These are phyloP conservation scores for Cryptoblepharus egeriae DNA, from an alignment of 2,797 vertebrate genomes.

Conservation along the genomic window DNA sequence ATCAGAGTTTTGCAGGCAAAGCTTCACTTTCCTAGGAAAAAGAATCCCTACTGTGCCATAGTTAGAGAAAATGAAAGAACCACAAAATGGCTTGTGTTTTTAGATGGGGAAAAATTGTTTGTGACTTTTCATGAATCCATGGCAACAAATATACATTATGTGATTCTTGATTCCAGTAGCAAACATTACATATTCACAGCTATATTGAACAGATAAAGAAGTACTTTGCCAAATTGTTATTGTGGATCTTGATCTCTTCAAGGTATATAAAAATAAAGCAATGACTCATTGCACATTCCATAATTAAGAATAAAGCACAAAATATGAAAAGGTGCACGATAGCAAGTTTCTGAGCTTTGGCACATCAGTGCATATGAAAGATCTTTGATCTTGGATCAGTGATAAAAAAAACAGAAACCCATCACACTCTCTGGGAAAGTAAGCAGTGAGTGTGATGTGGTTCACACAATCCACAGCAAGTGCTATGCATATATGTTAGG, in stretches of 20 bases:
- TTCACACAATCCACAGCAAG: too few species aligned
- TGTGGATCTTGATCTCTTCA: neutral
- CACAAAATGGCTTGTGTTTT: conserved; percentile 41
- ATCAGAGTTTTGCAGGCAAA: conserved; percentile 46
- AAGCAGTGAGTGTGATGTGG: too few species aligned
- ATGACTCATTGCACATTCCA: neutral
- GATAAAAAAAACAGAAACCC: too few species aligned
- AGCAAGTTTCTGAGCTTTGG: neutral
- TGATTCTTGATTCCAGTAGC: neutral
- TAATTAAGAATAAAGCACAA: neutral
- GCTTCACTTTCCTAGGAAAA: conserved; percentile 36
- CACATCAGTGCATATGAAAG: neutral
- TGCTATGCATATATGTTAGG: neutral
- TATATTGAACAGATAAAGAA: neutral
- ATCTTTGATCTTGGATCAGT: neutral
- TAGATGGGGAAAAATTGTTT: neutral
- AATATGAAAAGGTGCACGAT: neutral
- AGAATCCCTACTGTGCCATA: conserved; percentile 10
- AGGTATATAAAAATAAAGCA: neutral
- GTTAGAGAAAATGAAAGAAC: conserved; percentile 13
- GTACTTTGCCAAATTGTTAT: neutral
- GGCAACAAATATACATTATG: neutral
- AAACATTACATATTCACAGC: neutral
- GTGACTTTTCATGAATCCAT: neutral
- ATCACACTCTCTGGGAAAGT: neutral